Evolutionary conservation across 2,113 vertebrate genomes (phyloP).

Genomic region (Corydoras sp.): DNA sequence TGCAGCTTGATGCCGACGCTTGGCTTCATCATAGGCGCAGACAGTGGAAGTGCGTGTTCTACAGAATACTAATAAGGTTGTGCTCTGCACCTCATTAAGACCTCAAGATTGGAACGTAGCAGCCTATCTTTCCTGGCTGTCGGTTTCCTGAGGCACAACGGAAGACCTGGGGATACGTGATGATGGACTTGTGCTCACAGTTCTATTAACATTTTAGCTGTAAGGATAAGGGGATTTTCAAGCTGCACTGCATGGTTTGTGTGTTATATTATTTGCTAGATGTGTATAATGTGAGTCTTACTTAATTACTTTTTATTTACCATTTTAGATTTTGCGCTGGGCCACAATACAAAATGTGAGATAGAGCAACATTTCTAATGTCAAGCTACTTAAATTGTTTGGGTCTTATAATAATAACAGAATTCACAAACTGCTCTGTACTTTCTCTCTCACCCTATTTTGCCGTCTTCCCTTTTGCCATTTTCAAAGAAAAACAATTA

Average conservation of each 20-base stretch:
- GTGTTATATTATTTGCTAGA: neutral
- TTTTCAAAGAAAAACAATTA: too few species aligned
- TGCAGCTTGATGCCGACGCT: neutral
- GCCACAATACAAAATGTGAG: too few species aligned
- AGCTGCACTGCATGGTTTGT: neutral
- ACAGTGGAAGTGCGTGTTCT: slow-evolving; percentile 13
- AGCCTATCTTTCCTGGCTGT: slow-evolving; percentile 20
- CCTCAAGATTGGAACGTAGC: slow-evolving; percentile 24
- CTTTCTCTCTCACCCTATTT: too few species aligned
- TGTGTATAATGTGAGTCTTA: neutral
- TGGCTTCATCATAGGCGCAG: slow-evolving; percentile 36
- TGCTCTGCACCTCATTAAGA: slow-evolving; percentile 38
- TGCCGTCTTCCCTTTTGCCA: too few species aligned
- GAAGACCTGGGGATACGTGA: slow-evolving; percentile 3
- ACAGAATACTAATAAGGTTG: slow-evolving; percentile 39
- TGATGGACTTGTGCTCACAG: slow-evolving; percentile 14
- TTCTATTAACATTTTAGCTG: slow-evolving; percentile 13
- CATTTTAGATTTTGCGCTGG: too few species aligned
- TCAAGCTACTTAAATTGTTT: too few species aligned
- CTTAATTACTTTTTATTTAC: too few species aligned
- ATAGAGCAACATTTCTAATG: too few species aligned
- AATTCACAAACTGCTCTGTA: too few species aligned
- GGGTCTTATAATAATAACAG: too few species aligned
- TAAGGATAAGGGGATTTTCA: slow-evolving; percentile 2
- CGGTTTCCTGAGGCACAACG: neutral